Percentiles rank a stretch among this genome's conserved stretches.
Evolutionary conservation across 2,888 invertebrate species (phyloP).

Genomic region (Eupithecia inturbata): DNA sequence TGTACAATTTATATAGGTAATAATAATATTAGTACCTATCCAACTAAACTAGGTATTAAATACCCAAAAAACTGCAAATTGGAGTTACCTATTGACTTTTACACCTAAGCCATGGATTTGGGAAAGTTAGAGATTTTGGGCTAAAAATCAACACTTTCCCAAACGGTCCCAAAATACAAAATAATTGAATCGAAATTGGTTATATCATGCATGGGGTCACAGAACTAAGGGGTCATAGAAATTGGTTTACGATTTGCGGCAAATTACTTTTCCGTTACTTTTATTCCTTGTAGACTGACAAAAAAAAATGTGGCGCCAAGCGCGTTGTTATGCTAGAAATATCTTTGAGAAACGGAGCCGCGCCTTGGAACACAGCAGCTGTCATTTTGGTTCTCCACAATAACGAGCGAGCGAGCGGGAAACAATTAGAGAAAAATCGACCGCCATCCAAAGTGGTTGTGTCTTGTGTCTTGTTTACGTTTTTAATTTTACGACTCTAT

Average conservation of each 20-base stretch:
- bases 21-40: too few relatives aligned
- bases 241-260: not conserved
- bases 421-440: slow-evolving; percentile 39
- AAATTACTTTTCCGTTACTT: not conserved
- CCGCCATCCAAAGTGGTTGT: slow-evolving; percentile 23
- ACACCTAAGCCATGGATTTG: too few relatives aligned
- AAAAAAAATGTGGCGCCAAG: too few relatives aligned
- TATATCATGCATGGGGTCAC: too few relatives aligned
- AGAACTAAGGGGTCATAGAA: not conserved
- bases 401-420: slow-evolving; percentile 20
- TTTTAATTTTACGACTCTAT: slow-evolving; percentile 13
- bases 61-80: too few relatives aligned
- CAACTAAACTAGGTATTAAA: too few relatives aligned
- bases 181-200: too few relatives aligned
- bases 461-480: slow-evolving; percentile 10
- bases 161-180: too few relatives aligned
- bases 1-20: too few relatives aligned
- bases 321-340: slow-evolving; percentile 14
- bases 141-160: too few relatives aligned
- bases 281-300: not conserved
- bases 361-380: slow-evolving; percentile 17
- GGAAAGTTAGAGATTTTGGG: too few relatives aligned
- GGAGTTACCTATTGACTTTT: too few relatives aligned
- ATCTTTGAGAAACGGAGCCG: not conserved
- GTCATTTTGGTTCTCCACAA: slow-evolving; percentile 15